Evolutionary conservation across 1,140 invertebrate species (phyloP).

Genomic region (Drosophila dunni): DNA sequence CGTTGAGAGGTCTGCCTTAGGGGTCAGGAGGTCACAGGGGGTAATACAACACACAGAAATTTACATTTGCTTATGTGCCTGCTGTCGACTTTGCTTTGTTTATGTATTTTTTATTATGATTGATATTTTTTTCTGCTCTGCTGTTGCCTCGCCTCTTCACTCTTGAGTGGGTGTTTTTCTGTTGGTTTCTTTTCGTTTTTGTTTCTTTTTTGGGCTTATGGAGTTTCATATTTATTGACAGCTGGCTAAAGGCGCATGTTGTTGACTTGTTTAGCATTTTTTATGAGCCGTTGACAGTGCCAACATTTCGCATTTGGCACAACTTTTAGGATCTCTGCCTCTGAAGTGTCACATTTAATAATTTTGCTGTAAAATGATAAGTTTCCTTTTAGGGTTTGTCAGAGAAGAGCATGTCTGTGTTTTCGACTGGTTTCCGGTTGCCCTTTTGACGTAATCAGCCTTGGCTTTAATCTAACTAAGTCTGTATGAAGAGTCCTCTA

Average conservation of each 20-base stretch:
- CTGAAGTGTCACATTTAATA: conserved; percentile 55
- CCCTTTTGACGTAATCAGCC: not conserved
- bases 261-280: conserved; percentile 61
- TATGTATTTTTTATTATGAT: conserved; percentile 63
- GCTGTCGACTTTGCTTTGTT: conserved; percentile 58
- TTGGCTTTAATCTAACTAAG: not conserved
- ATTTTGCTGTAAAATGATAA: conserved; percentile 44
- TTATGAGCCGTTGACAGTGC: conserved; percentile 51
- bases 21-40: not conserved
- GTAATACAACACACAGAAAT: conserved; percentile 36
- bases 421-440: not conserved
- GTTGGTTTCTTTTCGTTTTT: not conserved
- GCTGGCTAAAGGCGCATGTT: conserved; percentile 55
- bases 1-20: not conserved
- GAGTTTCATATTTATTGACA: conserved; percentile 58
- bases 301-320: conserved; percentile 20
- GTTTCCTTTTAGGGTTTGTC: conserved; percentile 5
- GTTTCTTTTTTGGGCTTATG: conserved; percentile 35
- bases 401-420: not conserved
- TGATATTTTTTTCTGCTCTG: conserved; percentile 45
- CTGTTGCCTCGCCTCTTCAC: conserved; percentile 9
- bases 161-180: conserved; percentile 8
- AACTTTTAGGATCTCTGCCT: conserved; percentile 7
- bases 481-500: not conserved
- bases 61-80: conserved; percentile 55